Evolutionary conservation across 2,113 vertebrate species (phyloP).

Genomic region (Epinephelus fuscoguttatus): DNA sequence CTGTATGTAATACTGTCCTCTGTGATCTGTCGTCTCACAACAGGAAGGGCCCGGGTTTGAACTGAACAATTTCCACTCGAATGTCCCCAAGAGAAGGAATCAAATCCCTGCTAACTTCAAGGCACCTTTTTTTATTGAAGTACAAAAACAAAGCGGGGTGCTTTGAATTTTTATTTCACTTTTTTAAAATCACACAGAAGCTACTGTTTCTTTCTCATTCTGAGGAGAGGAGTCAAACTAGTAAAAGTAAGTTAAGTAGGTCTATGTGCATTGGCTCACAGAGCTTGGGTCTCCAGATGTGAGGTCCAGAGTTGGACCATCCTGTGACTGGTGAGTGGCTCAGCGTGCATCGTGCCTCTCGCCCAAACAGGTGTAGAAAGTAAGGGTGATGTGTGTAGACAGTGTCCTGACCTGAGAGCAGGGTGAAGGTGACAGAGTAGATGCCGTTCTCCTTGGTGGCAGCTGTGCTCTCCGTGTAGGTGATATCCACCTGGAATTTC

Average conservation of each 20-base stretch:
- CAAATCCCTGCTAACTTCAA: not conserved
- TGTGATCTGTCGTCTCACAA: slow-evolving; percentile 4
- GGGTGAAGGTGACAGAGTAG: slow-evolving; percentile 99
- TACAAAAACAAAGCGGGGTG: not conserved
- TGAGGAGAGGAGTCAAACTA: not conserved
- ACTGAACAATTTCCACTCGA: not conserved
- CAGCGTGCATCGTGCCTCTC: not conserved
- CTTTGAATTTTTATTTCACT: not conserved
- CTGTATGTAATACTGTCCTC: not conserved
- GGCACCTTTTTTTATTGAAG: not conserved
- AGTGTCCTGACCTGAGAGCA: slow-evolving; percentile 92
- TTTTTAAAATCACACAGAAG: not conserved
- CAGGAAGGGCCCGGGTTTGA: not conserved
- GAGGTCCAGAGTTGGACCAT: no score
- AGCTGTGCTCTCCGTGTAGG: slow-evolving; percentile 95
- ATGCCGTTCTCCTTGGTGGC: slow-evolving; percentile 96
- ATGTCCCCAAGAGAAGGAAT: not conserved
- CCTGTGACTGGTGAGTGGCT: not conserved
- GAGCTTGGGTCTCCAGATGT: not conserved
- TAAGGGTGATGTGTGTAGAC: not conserved
- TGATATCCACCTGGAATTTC: slow-evolving; percentile 99
- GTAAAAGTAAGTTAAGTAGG: not conserved
- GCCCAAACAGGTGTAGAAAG: not conserved
- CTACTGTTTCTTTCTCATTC: not conserved
- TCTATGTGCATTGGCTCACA: not conserved